These are phyloP conservation scores for Forpus xanthops DNA, from an alignment of 2,797 vertebrate genomes.

Conservation along the genomic window DNA sequence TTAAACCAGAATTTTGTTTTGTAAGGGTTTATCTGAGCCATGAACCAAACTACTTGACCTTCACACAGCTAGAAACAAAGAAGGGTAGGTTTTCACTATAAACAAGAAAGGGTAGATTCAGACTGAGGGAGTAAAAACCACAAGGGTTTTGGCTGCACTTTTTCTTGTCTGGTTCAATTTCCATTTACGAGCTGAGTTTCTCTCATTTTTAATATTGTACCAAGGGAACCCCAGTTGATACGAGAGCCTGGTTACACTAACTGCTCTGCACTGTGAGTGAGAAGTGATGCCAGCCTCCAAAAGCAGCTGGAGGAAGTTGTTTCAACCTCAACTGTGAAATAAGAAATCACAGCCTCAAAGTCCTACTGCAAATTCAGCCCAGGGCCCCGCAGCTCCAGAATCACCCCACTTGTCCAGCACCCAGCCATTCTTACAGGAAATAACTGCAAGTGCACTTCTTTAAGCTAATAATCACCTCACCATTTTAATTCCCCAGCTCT, in stretches of 20 bases:
- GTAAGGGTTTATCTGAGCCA: background rate
- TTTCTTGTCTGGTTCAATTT: background rate
- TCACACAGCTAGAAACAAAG: background rate
- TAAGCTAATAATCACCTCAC: constrained; percentile 44
- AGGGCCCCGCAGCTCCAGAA: accelerated
- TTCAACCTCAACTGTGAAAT: background rate
- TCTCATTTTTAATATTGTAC: background rate
- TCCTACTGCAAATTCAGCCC: background rate
- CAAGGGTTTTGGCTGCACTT: background rate
- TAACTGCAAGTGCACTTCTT: background rate
- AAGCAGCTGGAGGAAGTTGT: background rate
- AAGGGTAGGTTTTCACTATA: background rate
- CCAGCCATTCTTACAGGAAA: background rate
- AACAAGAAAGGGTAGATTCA: background rate
- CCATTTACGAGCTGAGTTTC: background rate
- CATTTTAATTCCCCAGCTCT: constrained; percentile 33
- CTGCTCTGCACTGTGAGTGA: background rate
- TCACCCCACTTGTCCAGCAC: accelerated
- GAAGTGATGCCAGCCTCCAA: background rate
- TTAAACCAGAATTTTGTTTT: background rate
- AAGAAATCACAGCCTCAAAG: background rate
- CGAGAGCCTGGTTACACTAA: accelerated
- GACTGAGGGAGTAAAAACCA: background rate
- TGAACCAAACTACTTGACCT: background rate
- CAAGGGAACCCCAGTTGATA: background rate